Conservation (phyloP, 2,797 vertebrate species). For the Notamacropus eugenii region DNA sequence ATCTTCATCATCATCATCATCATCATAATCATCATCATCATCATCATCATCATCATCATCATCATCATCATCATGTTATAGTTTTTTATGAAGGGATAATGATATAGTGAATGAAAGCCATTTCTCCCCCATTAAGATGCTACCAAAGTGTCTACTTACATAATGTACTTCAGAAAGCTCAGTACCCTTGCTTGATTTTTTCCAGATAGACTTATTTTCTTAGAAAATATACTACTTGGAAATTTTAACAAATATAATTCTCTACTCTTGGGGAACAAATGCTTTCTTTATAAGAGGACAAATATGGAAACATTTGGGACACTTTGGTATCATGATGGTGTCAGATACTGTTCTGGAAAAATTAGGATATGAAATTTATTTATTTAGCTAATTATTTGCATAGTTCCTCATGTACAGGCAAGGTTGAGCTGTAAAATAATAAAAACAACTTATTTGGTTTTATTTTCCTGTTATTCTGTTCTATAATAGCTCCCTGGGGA, state of each 20-base stretch:
- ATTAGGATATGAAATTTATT: constrained; percentile 32
- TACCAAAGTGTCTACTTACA: not conserved
- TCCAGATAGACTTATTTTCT: not conserved
- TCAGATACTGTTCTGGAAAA: constrained; percentile 22
- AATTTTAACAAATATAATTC: constrained; percentile 9
- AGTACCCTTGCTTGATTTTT: not conserved
- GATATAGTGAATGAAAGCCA: not conserved
- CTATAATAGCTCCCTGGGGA: constrained; percentile 31
- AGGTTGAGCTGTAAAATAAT: constrained; percentile 43
- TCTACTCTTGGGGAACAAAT: not conserved
- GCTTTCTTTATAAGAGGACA: not conserved
- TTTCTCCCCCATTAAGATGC: not conserved
- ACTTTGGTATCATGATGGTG: not conserved
- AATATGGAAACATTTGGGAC: not conserved
- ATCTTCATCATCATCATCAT: no score
- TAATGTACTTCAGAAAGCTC: not conserved
- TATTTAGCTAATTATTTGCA: constrained; percentile 28
- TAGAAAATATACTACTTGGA: not conserved
- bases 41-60: no score
- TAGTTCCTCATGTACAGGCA: not conserved
- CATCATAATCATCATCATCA: no score
- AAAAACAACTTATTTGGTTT: constrained; percentile 38
- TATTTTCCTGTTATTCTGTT: constrained; percentile 42
- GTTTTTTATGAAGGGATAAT: not conserved
- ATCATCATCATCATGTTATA: not conserved